Conservation (phyloP, 2,113 vertebrate genomes). For the Hippocampus comes region DNA sequence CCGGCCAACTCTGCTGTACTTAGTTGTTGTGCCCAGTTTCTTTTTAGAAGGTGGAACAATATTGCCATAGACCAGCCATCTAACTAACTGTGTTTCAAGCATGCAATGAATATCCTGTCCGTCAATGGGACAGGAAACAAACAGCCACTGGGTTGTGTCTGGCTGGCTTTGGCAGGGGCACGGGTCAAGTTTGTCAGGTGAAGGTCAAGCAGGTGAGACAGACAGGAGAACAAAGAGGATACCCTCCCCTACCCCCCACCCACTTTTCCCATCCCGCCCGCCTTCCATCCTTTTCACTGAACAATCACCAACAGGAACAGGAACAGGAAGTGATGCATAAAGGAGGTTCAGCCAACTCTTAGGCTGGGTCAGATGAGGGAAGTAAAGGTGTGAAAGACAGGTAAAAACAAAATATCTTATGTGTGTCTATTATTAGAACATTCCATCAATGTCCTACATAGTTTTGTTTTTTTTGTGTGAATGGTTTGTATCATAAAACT, state of each 20-base stretch:
- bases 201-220: constrained; percentile 56
- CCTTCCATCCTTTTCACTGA: constrained; percentile 54
- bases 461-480: too few relatives aligned
- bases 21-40: background rate
- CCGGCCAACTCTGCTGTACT: too few relatives aligned
- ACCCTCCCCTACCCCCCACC: background rate
- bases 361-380: constrained; percentile 29
- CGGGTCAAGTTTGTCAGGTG: constrained; percentile 57
- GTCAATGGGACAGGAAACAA: constrained; percentile 52
- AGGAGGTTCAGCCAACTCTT: constrained; percentile 53
- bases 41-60: background rate
- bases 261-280: constrained; percentile 41
- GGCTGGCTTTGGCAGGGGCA: constrained; percentile 33
- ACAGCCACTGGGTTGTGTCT: constrained; percentile 28
- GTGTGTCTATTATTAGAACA: constrained; percentile 40
- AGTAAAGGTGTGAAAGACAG: constrained; percentile 41
- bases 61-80: constrained; percentile 10
- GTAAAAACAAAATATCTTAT: constrained; percentile 43
- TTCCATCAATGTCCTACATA: background rate
- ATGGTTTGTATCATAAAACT: too few relatives aligned
- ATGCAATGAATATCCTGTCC: constrained; percentile 52
- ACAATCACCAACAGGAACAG: constrained; percentile 59
- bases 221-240: constrained; percentile 48
- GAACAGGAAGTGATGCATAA: constrained; percentile 64
- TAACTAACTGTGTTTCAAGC: constrained; percentile 5